These are phyloP conservation scores for Meta bourneti DNA, from an alignment of 2,888 invertebrate genomes.

Conservation along the genomic window DNA sequence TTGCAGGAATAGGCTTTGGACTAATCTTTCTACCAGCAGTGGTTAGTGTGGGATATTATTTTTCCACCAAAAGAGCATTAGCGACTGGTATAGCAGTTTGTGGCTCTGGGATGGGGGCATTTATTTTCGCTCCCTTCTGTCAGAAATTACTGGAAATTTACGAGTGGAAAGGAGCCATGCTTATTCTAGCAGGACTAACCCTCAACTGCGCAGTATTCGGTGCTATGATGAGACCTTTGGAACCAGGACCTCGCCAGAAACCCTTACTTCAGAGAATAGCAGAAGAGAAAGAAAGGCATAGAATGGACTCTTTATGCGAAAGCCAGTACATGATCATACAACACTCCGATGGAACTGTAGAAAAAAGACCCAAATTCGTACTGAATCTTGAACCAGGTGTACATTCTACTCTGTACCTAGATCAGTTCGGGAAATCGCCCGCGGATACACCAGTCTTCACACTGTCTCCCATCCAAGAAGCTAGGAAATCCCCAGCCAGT, in stretches of 20 bases:
- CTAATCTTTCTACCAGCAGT: slow-evolving; percentile 97
- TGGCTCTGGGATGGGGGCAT: slow-evolving; percentile 97
- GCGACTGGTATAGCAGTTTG: slow-evolving; percentile 93
- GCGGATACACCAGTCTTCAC: slow-evolving; percentile 88
- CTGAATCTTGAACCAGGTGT: slow-evolving; percentile 96
- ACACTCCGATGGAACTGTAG: slow-evolving; percentile 94
- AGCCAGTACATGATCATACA: slow-evolving; percentile 91
- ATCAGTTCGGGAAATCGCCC: slow-evolving; percentile 86
- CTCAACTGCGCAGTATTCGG: slow-evolving; percentile 80
- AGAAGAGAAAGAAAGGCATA: slow-evolving; percentile 86
- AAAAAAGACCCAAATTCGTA: slow-evolving; percentile 92
- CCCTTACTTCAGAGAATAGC: slow-evolving; percentile 94
- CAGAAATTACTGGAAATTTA: slow-evolving; percentile 88
- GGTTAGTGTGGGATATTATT: slow-evolving; percentile 97
- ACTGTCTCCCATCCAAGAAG: slow-evolving; percentile 93
- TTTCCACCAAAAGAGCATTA: slow-evolving; percentile 95
- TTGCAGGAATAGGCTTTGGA: slow-evolving; percentile 92
- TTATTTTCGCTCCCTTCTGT: slow-evolving; percentile 95
- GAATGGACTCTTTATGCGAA: slow-evolving; percentile 90
- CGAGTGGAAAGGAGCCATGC: slow-evolving; percentile 93
- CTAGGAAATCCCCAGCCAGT: slow-evolving; percentile 82
- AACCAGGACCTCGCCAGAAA: slow-evolving; percentile 82
- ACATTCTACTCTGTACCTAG: slow-evolving; percentile 93
- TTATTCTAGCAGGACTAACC: slow-evolving; percentile 83
- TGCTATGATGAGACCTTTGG: slow-evolving; percentile 82